phyloP scores from a whole-genome alignment of 2,797 vertebrate genomes.

The Merluccius polli region DNA sequence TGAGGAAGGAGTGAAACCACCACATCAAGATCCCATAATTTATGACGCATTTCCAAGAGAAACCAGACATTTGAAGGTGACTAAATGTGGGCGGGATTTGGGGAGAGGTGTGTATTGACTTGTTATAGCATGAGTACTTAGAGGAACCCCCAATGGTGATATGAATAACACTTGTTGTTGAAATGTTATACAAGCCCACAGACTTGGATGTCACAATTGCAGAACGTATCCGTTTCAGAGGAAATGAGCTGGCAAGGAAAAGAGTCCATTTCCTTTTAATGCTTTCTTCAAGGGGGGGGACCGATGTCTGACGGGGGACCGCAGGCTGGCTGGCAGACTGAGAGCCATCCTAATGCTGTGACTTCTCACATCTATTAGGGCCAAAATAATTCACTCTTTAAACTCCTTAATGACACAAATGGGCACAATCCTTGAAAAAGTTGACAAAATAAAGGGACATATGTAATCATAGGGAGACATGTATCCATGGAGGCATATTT shows the following conservation, averaged over 20 bases:
- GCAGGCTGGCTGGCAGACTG: background rate
- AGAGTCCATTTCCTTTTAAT: background rate
- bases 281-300: background rate
- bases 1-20: slow-evolving; percentile 15
- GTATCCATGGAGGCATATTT: no score
- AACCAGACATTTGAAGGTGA: background rate
- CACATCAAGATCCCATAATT: background rate
- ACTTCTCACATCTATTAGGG: slow-evolving; percentile 9
- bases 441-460: slow-evolving; percentile 19
- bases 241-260: background rate
- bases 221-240: background rate
- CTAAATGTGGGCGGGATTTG: background rate
- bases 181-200: background rate
- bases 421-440: background rate
- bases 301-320: background rate
- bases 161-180: background rate
- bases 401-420: background rate
- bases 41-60: background rate
- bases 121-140: background rate
- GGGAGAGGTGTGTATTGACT: background rate
- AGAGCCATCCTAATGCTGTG: background rate
- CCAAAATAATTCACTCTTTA: background rate
- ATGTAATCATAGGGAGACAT: background rate
- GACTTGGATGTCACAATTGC: background rate
- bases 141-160: background rate